Conservation (phyloP, 1,140 invertebrate genomes). For the Arctopsyche grandis region DNA sequence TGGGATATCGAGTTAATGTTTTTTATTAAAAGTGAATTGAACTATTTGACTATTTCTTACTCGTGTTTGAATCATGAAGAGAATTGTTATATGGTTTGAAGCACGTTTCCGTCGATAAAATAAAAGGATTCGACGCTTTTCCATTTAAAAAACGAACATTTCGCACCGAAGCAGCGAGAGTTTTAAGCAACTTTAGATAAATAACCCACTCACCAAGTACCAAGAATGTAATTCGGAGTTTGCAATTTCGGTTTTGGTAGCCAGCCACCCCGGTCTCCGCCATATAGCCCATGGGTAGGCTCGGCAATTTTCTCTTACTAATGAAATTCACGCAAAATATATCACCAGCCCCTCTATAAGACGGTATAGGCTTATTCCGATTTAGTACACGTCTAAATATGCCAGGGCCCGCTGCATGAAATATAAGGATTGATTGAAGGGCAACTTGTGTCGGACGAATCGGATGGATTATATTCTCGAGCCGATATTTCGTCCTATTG, state of each 20-base stretch:
- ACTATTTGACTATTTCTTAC: no score
- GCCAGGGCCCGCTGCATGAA: background rate
- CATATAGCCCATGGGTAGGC: slow-evolving; percentile 48
- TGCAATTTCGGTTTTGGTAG: slow-evolving; percentile 51
- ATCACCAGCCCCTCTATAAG: slow-evolving; percentile 46
- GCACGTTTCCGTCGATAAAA: no score
- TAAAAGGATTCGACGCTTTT: no score
- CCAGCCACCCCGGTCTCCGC: slow-evolving; percentile 19
- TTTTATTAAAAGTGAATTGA: no score
- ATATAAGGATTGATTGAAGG: no score
- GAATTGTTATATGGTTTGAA: no score
- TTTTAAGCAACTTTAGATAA: slow-evolving; percentile 54
- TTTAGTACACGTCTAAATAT: slow-evolving; percentile 1
- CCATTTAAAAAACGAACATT: background rate
- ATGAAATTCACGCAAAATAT: slow-evolving; percentile 55
- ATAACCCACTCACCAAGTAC: slow-evolving; percentile 50
- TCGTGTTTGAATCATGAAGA: no score
- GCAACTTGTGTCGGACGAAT: no score
- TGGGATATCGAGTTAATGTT: no score
- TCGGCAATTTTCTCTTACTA: slow-evolving; percentile 54
- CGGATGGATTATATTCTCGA: no score
- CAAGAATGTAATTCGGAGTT: slow-evolving; percentile 54
- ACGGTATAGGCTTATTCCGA: slow-evolving; percentile 20
- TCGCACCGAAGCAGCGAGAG: slow-evolving; percentile 32
- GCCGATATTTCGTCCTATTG: background rate